phyloP scores from a whole-genome alignment of 2,113 vertebrate genomes.

The Cricetomys ansorgei region DNA sequence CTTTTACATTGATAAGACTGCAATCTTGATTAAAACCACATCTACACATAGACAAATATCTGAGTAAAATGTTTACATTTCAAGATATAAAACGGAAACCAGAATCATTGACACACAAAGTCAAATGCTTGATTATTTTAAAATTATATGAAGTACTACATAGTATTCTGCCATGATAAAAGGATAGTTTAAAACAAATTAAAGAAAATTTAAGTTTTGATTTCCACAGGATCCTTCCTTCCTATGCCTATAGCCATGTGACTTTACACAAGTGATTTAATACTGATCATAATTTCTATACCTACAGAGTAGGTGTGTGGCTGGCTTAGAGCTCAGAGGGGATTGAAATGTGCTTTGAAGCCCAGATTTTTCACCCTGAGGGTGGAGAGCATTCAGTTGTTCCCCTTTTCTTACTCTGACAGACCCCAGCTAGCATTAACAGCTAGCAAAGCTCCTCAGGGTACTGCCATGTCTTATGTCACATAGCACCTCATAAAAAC shows the following conservation, averaged over 20 bases:
- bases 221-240: not conserved
- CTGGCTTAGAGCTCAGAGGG: too few relatives aligned
- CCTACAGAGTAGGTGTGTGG: not conserved
- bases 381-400: too few relatives aligned
- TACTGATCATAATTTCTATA: not conserved
- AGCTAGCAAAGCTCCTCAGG: too few relatives aligned
- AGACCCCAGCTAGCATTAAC: too few relatives aligned
- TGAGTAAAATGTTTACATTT: constrained; percentile 55
- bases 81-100: not conserved
- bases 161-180: not conserved
- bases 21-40: constrained; percentile 59
- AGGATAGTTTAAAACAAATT: constrained; percentile 15
- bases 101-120: constrained; percentile 26
- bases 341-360: too few relatives aligned
- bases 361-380: too few relatives aligned
- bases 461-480: too few relatives aligned
- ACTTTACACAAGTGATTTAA: not conserved
- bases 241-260: not conserved
- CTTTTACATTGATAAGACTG: not conserved
- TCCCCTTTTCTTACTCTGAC: too few relatives aligned
- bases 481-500: too few relatives aligned
- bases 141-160: constrained; percentile 1
- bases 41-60: constrained; percentile 18
- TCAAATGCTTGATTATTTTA: constrained; percentile 23
- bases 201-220: constrained; percentile 1